These are phyloP conservation scores for Peribatodes rhomboidaria DNA, from an alignment of 2,888 invertebrate species.

Conservation along the genomic window DNA sequence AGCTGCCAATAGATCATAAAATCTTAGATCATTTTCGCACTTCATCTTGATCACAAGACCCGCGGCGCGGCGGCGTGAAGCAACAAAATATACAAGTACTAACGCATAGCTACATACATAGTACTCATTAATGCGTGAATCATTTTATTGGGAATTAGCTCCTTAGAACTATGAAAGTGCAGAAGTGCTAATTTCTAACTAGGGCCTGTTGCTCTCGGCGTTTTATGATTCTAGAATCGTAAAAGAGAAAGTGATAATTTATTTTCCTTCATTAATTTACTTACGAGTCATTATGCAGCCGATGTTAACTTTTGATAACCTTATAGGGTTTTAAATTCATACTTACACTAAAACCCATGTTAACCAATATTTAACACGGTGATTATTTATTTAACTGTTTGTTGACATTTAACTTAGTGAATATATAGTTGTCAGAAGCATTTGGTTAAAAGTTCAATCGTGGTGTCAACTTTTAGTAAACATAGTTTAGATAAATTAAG, in stretches of 20 bases:
- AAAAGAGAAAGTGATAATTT: constrained; percentile 39
- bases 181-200: constrained; percentile 38
- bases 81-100: not conserved
- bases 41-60: constrained; percentile 1
- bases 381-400: too few relatives aligned
- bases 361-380: too few relatives aligned
- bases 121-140: constrained; percentile 30
- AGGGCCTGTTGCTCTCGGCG: constrained; percentile 24
- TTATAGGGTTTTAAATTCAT: not conserved
- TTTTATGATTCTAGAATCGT: constrained; percentile 31
- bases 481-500: too few relatives aligned
- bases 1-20: constrained; percentile 29
- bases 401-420: too few relatives aligned
- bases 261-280: constrained; percentile 16
- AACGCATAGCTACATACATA: not conserved
- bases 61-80: not conserved
- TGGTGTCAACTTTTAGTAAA: too few relatives aligned
- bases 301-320: not conserved
- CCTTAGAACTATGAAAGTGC: constrained; percentile 29
- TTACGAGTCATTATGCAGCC: constrained; percentile 1
- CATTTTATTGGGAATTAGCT: constrained; percentile 41
- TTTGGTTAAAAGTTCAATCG: too few relatives aligned
- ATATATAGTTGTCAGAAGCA: too few relatives aligned
- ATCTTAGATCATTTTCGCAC: constrained; percentile 34
- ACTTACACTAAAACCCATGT: too few relatives aligned